These are phyloP conservation scores for Ochlodes sylvanus DNA, from an alignment of 2,888 invertebrate genomes.

Conservation along the genomic window DNA sequence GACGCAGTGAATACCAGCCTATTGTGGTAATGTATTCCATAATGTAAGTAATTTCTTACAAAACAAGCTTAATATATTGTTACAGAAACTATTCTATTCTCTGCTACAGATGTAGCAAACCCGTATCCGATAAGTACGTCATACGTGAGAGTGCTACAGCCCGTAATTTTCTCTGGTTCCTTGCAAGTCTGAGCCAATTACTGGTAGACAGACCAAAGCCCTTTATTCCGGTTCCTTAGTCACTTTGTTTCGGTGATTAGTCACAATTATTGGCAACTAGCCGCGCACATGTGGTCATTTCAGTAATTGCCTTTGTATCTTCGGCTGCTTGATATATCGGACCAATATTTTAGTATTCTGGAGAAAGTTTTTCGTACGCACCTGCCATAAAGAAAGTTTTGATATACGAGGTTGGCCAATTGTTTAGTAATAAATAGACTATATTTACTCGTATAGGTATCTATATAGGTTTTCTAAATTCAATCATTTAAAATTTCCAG, in stretches of 20 bases:
- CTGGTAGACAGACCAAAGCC: constrained; percentile 33
- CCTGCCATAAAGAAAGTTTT: neutral
- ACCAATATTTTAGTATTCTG: constrained; percentile 27
- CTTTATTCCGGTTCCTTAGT: constrained; percentile 35
- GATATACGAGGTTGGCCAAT: neutral
- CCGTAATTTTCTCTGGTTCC: constrained; percentile 30
- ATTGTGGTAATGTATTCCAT: no score
- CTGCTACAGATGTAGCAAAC: neutral
- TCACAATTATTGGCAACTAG: constrained; percentile 67
- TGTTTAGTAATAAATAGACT: neutral
- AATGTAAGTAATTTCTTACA: neutral
- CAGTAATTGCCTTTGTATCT: constrained; percentile 68
- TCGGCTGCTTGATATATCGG: constrained; percentile 38
- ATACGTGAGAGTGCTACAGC: constrained; percentile 45
- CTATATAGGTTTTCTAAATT: no score
- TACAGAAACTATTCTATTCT: neutral
- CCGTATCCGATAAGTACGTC: constrained; percentile 3
- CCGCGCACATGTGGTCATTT: constrained; percentile 63
- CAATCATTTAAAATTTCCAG: no score
- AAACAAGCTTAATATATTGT: neutral
- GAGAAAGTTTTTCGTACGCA: constrained; percentile 7
- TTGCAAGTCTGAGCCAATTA: constrained; percentile 26
- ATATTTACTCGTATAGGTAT: no score
- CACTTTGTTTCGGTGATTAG: constrained; percentile 61
- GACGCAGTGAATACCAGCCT: no score